Base-by-base conservation (phyloP, 2,113 vertebrate genomes). In the Bucco capensis region DNA sequence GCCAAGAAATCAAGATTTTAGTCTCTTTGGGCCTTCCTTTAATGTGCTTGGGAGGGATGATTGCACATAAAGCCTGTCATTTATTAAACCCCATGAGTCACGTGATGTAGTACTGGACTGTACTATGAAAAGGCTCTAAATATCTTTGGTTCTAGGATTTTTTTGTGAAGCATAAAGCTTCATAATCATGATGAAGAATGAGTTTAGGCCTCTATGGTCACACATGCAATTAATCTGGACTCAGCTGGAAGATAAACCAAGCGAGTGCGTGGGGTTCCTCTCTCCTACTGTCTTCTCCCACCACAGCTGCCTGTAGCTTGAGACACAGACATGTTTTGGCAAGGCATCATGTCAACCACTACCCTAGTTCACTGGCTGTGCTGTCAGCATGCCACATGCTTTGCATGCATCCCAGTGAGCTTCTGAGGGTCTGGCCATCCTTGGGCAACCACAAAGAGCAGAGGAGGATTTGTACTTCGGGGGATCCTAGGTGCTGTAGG, bases 31-130 rank as follows among this genome's bases (percentile, higher is more conserved):
- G 24, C 14, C 25, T 61, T 69, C 65, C 62, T 88, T 67, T 58
- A 58, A 38, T 3, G 1, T 14, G 19, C 46, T 84, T 31, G 5
- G 74, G 27, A 57, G 33, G 50, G n/a, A 49, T 50, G 49, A 51
- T 31, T 50, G 42, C 54, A 24, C 27, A 5, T 28, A 44, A 82
- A 85, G 22, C 14, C 14, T 37, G 40, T 53, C 1, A 0, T 27
- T 90, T 67, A 38, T 44, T 51, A 24, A 70, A 70, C 8, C 18
- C 16, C 1, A n/a, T 3, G 38, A 46, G 38, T 31, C 15, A 7
- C 1, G 0, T 0, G 0, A n/a, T 0, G 2, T 33, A 27, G 47
- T 31, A 13, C 33, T 3, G 6, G 33, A 2, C 38, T 61, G 11
- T 12, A 3, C 35, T 17, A 4, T 1, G 13, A 17, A 51, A 64